Percentiles rank a stretch among this genome's conserved stretches.
Evolutionary conservation across 2,888 invertebrate species (phyloP).

Genomic region (Phania funesta): DNA sequence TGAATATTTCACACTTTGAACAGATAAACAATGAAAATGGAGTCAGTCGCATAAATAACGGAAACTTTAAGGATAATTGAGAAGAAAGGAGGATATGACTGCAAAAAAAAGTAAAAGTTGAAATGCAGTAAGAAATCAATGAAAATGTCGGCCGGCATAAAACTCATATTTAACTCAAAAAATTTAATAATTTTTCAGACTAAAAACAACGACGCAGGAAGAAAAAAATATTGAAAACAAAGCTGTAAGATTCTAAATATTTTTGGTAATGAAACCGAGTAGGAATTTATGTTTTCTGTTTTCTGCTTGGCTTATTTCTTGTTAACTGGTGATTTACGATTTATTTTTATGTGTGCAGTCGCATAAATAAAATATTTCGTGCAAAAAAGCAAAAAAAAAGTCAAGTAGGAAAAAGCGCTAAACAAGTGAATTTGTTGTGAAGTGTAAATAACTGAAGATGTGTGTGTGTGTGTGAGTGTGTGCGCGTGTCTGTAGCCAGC

Average conservation of each 20-base stretch:
- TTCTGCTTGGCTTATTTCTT: constrained; percentile 31
- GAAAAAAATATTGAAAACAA: constrained; percentile 36
- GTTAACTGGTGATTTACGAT: constrained; percentile 63
- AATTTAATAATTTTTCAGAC: not conserved
- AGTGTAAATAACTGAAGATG: constrained; percentile 53
- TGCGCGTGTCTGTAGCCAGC: not conserved
- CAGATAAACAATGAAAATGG: constrained; percentile 32
- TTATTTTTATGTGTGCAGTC: constrained; percentile 25
- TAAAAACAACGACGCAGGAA: constrained; percentile 7
- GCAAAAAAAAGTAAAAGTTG: constrained; percentile 30
- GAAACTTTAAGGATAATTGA: constrained; percentile 43
- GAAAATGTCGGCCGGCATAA: constrained; percentile 40
- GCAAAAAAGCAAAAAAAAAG: constrained; percentile 17
- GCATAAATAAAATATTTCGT: constrained; percentile 1
- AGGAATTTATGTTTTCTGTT: constrained; percentile 23
- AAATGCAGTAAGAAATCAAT: constrained; percentile 49
- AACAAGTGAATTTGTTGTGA: constrained; percentile 62
- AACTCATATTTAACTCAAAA: constrained; percentile 12
- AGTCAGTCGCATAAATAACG: constrained; percentile 58
- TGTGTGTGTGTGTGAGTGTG: not conserved
- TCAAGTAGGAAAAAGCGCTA: constrained; percentile 57
- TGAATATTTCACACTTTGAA: constrained; percentile 58
- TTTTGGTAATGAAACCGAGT: constrained; percentile 9
- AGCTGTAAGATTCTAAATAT: constrained; percentile 16
- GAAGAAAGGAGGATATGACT: not conserved